These are phyloP conservation scores for Diorhabda carinulata DNA, from an alignment of 1,140 invertebrate genomes.

Conservation along the genomic window DNA sequence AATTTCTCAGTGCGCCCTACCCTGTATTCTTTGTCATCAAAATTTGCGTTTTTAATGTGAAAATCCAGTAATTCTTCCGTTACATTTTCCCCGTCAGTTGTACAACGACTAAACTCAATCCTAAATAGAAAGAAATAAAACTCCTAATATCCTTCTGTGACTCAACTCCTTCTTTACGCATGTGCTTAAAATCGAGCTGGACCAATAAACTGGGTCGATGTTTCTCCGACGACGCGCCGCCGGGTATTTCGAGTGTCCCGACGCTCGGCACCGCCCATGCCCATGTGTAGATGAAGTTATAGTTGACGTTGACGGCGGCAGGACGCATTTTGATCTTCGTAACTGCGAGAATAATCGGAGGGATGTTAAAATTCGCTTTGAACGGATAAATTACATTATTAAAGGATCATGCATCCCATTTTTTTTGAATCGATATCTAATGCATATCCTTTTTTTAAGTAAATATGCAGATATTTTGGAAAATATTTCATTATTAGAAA, in stretches of 20 bases:
- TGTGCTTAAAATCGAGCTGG: background rate
- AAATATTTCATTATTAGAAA: no score
- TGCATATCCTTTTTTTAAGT: no score
- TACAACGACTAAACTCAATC: background rate
- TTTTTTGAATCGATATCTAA: background rate
- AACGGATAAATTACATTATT: background rate
- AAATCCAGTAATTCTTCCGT: background rate
- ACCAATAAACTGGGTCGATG: background rate
- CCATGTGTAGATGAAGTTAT: background rate
- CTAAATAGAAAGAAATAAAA: background rate
- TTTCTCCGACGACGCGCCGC: background rate
- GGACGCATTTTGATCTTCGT: background rate
- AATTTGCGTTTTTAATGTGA: no score
- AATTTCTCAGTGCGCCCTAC: no score
- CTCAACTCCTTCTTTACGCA: background rate
- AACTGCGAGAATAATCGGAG: background rate
- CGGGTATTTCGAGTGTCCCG: background rate
- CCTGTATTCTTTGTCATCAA: no score
- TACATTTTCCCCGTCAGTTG: background rate
- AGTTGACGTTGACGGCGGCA: background rate
- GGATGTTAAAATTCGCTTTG: background rate
- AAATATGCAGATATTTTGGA: no score
- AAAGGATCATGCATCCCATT: background rate
- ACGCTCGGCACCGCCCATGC: background rate
- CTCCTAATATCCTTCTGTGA: background rate